These are phyloP conservation scores for Cyprinus carpio DNA, from an alignment of 2,113 vertebrate species.

Conservation along the genomic window DNA sequence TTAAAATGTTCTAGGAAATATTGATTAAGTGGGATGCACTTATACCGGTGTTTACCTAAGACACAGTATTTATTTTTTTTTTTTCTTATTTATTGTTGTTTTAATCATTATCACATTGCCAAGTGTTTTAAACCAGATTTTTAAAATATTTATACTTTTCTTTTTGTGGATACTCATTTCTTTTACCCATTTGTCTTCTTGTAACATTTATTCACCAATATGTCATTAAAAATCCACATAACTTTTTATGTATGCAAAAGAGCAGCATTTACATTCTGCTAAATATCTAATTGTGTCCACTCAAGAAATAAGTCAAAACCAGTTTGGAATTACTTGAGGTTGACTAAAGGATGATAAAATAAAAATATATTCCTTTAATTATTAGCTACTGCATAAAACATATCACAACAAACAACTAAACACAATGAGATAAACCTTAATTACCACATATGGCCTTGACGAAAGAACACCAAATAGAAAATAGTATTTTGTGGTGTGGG, in stretches of 20 bases:
- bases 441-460: not conserved
- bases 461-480: not conserved
- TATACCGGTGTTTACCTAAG: no score
- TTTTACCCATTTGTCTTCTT: not conserved
- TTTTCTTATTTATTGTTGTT: no score
- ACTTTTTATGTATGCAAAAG: not conserved
- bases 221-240: not conserved
- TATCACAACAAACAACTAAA: not conserved
- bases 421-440: conserved; percentile 21
- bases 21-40: not conserved
- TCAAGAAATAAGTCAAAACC: not conserved
- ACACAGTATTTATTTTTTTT: no score
- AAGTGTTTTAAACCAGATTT: no score
- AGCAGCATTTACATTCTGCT: not conserved
- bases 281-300: not conserved
- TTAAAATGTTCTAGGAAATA: not conserved
- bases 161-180: not conserved
- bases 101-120: no score
- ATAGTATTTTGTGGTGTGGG: not conserved
- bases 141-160: not conserved
- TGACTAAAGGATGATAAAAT: not conserved
- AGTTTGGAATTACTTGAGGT: not conserved
- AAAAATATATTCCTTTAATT: not conserved
- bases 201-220: not conserved
- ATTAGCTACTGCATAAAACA: not conserved